phyloP scores from a whole-genome alignment of 2,888 invertebrate species.

The Fragum fragum region DNA sequence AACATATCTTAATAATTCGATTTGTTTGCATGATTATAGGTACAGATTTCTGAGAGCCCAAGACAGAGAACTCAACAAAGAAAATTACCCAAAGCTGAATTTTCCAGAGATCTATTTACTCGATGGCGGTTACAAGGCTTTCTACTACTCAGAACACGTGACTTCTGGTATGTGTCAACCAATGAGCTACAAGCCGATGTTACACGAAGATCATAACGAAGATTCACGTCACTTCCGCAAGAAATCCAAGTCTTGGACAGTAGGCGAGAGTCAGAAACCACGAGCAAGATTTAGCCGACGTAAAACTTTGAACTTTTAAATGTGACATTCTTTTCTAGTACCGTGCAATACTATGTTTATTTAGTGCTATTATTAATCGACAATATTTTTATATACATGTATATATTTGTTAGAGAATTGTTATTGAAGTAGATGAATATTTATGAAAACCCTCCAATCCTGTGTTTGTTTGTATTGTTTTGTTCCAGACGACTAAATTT shows the following conservation, averaged over 20 bases:
- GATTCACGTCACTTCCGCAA: constrained; percentile 91
- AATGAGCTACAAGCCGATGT: constrained; percentile 93
- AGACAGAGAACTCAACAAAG: constrained; percentile 93
- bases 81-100: constrained; percentile 93
- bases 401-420: too few species aligned
- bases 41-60: constrained; percentile 51
- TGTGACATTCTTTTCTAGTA: neutral
- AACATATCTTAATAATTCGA: too few species aligned
- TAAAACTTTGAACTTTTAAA: constrained; percentile 5
- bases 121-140: constrained; percentile 94
- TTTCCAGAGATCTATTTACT: constrained; percentile 97
- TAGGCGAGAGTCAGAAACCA: constrained; percentile 62
- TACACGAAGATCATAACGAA: constrained; percentile 92
- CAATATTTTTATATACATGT: too few species aligned
- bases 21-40: too few species aligned
- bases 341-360: constrained; percentile 5
- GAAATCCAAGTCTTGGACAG: constrained; percentile 90
- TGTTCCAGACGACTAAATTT: too few species aligned
- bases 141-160: constrained; percentile 83
- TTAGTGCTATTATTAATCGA: neutral
- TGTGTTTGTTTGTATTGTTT: too few species aligned
- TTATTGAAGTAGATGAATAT: too few species aligned
- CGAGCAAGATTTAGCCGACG: constrained; percentile 7
- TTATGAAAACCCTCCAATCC: too few species aligned
- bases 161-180: constrained; percentile 90